phyloP scores from a whole-genome alignment of 2,113 vertebrate species.

The Gorsachius goisagi region DNA sequence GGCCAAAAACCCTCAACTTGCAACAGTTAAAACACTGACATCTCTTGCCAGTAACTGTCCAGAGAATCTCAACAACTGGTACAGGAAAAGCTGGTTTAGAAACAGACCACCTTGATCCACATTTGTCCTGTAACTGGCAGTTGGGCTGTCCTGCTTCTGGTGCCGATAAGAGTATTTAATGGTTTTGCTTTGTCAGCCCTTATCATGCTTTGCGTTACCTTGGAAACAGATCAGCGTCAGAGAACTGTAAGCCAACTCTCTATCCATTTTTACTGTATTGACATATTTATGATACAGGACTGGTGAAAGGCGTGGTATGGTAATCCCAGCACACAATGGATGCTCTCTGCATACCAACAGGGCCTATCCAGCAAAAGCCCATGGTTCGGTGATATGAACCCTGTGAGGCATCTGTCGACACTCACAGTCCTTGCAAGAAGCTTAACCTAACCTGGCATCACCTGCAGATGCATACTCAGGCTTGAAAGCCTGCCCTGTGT shows the following conservation, averaged over 20 bases:
- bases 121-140: neutral
- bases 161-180: neutral
- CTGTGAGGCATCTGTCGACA: neutral
- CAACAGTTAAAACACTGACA: neutral
- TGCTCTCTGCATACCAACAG: accelerated
- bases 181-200: neutral
- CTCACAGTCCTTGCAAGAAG: neutral
- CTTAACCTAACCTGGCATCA: neutral
- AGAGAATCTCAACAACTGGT: neutral
- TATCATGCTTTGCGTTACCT: neutral
- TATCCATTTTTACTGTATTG: neutral
- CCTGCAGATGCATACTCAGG: neutral
- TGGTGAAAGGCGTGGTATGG: neutral
- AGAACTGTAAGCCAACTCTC: neutral
- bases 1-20: neutral
- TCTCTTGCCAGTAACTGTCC: neutral
- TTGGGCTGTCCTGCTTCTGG: neutral
- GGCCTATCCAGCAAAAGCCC: neutral
- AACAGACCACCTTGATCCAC: neutral
- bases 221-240: neutral
- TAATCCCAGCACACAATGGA: neutral
- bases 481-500: neutral
- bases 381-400: accelerated
- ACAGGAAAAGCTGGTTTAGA: neutral
- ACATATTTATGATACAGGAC: neutral